Conservation (phyloP, 2,113 vertebrate genomes). For the Clinocottus analis region DNA sequence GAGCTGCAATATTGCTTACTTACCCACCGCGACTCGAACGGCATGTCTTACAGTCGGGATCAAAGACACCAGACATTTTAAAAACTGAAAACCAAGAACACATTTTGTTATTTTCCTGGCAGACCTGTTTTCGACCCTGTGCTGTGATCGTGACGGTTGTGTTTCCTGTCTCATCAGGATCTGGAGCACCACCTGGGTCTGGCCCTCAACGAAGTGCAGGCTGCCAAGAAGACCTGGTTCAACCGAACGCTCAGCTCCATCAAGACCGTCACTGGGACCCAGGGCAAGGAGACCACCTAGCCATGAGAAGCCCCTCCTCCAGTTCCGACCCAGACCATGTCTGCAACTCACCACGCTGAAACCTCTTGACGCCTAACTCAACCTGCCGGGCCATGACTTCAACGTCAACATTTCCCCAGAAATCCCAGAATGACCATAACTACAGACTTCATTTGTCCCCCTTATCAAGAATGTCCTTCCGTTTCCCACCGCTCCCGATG, state of each 20-base stretch:
- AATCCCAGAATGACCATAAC: conserved; percentile 51
- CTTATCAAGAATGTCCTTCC: conserved; percentile 27
- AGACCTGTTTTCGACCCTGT: neutral
- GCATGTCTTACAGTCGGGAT: neutral
- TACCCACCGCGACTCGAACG: neutral
- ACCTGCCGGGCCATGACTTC: conserved; percentile 43
- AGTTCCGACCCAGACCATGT: conserved; percentile 25
- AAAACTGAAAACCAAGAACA: neutral
- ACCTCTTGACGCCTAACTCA: conserved; percentile 33
- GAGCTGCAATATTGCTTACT: neutral
- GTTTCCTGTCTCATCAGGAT: conserved; percentile 82
- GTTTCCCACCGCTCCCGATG: conserved; percentile 18
- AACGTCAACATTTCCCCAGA: conserved; percentile 63
- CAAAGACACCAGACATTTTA: neutral
- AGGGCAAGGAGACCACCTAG: conserved; percentile 98
- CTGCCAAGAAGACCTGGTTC: conserved; percentile 99
- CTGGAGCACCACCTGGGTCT: conserved; percentile 97
- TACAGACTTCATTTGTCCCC: conserved; percentile 40
- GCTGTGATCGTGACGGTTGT: neutral
- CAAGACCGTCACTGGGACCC: conserved; percentile 96
- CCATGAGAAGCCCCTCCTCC: neutral
- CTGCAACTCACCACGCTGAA: conserved; percentile 32
- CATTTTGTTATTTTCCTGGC: neutral
- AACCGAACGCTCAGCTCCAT: conserved; percentile 98
- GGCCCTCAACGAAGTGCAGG: conserved; percentile 96